These are phyloP conservation scores for Myopa testacea DNA, from an alignment of 2,888 invertebrate species.

Conservation along the genomic window DNA sequence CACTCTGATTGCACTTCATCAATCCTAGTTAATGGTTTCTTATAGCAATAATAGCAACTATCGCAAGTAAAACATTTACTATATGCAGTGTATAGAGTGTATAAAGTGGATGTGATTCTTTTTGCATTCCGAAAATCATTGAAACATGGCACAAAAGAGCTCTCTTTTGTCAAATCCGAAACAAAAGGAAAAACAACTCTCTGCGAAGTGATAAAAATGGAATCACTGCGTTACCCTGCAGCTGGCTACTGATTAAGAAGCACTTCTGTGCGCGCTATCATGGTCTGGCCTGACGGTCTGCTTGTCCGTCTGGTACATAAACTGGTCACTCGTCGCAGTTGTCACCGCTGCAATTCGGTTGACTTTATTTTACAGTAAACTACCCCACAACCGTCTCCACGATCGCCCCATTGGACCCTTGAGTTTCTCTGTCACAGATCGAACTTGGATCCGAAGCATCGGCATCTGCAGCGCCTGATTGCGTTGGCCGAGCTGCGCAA, in stretches of 20 bases:
- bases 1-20: too few species aligned
- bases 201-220: constrained; percentile 2
- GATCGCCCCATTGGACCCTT: constrained; percentile 24
- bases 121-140: not conserved
- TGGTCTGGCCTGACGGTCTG: not conserved
- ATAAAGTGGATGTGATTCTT: not conserved
- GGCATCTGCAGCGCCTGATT: not conserved
- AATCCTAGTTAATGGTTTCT: too few species aligned
- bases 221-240: constrained; percentile 5
- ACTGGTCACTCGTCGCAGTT: not conserved
- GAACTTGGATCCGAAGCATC: not conserved
- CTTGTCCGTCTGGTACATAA: not conserved
- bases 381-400: constrained; percentile 3
- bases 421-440: constrained; percentile 35
- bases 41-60: too few species aligned
- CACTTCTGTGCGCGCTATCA: not conserved
- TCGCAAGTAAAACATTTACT: too few species aligned
- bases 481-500: not conserved
- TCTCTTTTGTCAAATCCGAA: not conserved
- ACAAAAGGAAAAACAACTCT: not conserved
- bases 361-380: constrained; percentile 4
- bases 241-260: constrained; percentile 8
- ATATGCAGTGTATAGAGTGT: too few species aligned
- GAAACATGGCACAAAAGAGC: not conserved
- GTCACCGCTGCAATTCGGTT: constrained; percentile 2